A percentile compares a stretch with the other conserved stretches of the same genome.
Conservation (phyloP, 2,888 invertebrate species). For the Plebejus anna region DNA sequence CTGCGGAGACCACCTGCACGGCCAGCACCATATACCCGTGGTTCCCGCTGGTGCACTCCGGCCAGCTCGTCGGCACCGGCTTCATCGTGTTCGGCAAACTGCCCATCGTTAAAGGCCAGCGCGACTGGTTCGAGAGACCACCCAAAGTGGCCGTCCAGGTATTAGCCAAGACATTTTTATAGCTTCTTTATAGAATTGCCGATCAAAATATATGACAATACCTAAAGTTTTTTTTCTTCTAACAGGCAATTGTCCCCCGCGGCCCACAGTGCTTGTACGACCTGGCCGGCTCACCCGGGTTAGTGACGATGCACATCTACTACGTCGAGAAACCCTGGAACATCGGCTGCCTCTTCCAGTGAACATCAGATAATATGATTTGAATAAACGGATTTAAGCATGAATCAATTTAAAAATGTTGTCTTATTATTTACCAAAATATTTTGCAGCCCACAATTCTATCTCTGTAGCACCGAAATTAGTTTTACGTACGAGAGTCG, state of each 20-base stretch:
- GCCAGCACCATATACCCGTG: conserved; percentile 45
- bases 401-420: neutral
- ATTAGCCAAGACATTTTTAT: neutral
- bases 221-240: conserved; percentile 27
- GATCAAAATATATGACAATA: too few species aligned
- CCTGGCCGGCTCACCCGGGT: conserved; percentile 45
- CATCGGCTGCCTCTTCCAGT: conserved; percentile 44
- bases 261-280: conserved; percentile 58
- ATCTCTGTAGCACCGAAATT: too few species aligned
- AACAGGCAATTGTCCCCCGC: conserved; percentile 52
- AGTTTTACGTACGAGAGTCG: too few species aligned
- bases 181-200: too few species aligned
- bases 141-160: conserved; percentile 41
- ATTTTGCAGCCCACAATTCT: too few species aligned
- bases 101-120: conserved; percentile 32
- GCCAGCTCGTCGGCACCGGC: conserved; percentile 46
- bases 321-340: conserved; percentile 54
- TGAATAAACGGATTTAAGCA: neutral
- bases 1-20: conserved; percentile 41
- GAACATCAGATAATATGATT: neutral
- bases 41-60: conserved; percentile 47
- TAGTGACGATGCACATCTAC: conserved; percentile 62
- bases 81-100: conserved; percentile 42
- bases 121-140: conserved; percentile 49
- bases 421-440: too few species aligned